Conservation (phyloP, 2,888 invertebrate species). For the Camptogramma bilineatum region DNA sequence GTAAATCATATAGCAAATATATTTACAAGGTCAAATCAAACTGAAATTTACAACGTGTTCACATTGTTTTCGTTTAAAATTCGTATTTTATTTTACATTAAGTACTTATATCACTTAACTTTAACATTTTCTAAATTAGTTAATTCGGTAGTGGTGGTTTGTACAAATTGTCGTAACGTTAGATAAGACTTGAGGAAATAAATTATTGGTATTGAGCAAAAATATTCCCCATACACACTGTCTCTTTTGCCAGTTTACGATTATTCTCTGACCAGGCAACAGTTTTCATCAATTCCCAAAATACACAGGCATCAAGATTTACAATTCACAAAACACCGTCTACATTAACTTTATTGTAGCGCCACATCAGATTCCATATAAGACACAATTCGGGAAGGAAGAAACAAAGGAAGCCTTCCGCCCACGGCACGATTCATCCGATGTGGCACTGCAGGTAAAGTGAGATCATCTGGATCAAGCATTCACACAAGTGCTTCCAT, state of each 20-base stretch:
- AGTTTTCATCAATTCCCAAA: constrained; percentile 32
- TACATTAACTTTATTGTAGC: constrained; percentile 8
- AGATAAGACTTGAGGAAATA: constrained; percentile 25
- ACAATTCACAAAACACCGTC: constrained; percentile 11
- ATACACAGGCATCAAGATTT: constrained; percentile 17
- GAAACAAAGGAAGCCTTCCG: constrained; percentile 3
- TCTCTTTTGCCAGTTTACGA: constrained; percentile 10
- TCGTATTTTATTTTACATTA: constrained; percentile 82
- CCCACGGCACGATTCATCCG: background rate
- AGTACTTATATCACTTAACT: constrained; percentile 77
- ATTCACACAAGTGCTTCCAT: constrained; percentile 21
- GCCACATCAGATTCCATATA: constrained; percentile 12
- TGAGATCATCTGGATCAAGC: constrained; percentile 13
- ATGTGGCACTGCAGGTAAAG: constrained; percentile 4
- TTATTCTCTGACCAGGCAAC: constrained; percentile 11
- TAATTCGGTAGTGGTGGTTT: constrained; percentile 69
- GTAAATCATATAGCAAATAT: constrained; percentile 85
- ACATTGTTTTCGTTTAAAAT: constrained; percentile 83
- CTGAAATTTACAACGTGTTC: constrained; percentile 77
- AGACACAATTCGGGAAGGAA: background rate
- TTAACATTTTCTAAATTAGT: constrained; percentile 76
- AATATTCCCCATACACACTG: constrained; percentile 24
- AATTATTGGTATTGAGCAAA: constrained; percentile 35
- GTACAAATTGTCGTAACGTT: constrained; percentile 68
- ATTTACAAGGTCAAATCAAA: constrained; percentile 84